Percentiles rank a stretch among this genome's conserved stretches.
Evolutionary conservation across 2,888 invertebrate genomes (phyloP).

Genomic region (Cetonia aurata): DNA sequence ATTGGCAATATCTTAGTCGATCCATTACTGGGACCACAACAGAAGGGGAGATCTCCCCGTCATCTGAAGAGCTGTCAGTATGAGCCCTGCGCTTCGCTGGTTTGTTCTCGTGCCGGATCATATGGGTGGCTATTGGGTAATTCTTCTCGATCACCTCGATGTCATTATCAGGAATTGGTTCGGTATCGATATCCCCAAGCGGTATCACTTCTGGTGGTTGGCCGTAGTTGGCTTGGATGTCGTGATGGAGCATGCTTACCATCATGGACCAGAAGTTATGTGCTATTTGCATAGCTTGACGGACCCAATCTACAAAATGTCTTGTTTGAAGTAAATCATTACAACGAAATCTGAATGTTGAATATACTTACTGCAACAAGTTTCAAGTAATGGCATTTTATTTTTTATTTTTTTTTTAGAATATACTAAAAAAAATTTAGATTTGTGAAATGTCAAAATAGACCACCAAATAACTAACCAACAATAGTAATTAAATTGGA

Average conservation of each 20-base stretch:
- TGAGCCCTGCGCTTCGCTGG: background rate
- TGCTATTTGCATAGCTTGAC: background rate
- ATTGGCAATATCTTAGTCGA: background rate
- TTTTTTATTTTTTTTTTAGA: no score
- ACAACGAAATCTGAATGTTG: no score
- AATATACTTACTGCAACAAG: no score
- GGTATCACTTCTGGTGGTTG: background rate
- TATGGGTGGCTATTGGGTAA: background rate
- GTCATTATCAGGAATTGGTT: background rate
- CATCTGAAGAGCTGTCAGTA: background rate
- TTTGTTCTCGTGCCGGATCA: background rate
- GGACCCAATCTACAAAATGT: slow-evolving; percentile 8
- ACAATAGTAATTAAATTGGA: no score
- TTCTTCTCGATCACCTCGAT: slow-evolving; percentile 2
- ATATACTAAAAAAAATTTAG: no score
- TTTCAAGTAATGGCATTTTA: no score
- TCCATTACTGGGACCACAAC: slow-evolving; percentile 13
- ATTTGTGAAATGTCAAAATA: no score
- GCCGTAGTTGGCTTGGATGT: slow-evolving; percentile 14
- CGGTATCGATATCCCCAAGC: background rate
- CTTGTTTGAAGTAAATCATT: no score
- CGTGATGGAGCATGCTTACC: slow-evolving; percentile 1
- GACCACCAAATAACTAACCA: no score
- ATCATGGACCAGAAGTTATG: slow-evolving; percentile 12
- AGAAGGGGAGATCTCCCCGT: background rate